Evolutionary conservation across 2,888 invertebrate species (phyloP).

Genomic region (Coenonympha arcania): DNA sequence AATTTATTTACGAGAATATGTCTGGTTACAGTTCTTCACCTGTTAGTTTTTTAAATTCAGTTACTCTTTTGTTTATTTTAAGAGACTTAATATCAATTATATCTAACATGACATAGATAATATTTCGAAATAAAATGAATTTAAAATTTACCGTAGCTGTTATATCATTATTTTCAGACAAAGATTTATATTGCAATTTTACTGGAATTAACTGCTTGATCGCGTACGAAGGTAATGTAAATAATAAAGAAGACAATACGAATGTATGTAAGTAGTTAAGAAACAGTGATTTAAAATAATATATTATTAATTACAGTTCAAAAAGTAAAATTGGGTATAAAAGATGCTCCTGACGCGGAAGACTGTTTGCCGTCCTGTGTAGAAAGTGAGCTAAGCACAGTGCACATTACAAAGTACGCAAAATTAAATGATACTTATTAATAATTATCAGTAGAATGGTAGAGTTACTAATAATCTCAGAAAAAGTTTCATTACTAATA

Average conservation of each 20-base stretch:
- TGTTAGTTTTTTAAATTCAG: no score
- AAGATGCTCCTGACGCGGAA: slow-evolving; percentile 47
- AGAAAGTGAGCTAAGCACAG: slow-evolving; percentile 65
- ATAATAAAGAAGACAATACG: neutral
- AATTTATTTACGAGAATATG: no score
- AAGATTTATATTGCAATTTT: slow-evolving; percentile 67
- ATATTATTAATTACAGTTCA: slow-evolving; percentile 36
- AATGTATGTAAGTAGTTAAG: neutral
- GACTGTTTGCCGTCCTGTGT: slow-evolving; percentile 74
- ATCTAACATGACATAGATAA: neutral
- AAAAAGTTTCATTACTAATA: no score
- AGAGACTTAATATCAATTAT: no score
- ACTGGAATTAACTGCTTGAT: slow-evolving; percentile 72
- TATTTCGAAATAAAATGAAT: neutral
- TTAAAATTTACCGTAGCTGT: no score
- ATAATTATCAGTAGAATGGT: no score
- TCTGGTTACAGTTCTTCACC: no score
- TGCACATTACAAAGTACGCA: slow-evolving; percentile 40
- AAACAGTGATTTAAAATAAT: neutral
- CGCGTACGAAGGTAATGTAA: slow-evolving; percentile 38
- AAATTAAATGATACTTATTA: neutral
- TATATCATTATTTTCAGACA: no score
- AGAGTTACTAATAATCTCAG: no score
- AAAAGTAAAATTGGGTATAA: slow-evolving; percentile 56
- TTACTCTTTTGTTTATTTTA: no score